Base-by-base conservation (phyloP, 2,797 vertebrate species). In the Vespertilio murinus region DNA sequence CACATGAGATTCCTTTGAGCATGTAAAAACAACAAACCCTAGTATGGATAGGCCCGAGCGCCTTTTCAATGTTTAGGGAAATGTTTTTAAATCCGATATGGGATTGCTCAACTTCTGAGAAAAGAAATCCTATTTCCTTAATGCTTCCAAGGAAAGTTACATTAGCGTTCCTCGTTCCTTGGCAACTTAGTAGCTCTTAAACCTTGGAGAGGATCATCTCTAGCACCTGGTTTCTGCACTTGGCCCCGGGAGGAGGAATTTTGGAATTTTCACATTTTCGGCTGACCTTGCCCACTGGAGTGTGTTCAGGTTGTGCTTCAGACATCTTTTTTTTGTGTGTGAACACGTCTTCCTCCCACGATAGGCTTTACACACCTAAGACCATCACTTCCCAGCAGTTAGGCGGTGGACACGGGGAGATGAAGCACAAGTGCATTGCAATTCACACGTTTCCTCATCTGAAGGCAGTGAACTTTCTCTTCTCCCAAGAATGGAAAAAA, bases 231-330 rank as follows among this genome's bases (percentile, higher is more conserved):
- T 85, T 67, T 90, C 64, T 85, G 88, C 73, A 74, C 80, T 79
- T 80, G 80, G 83, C 61, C 91, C 87, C 95, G 38, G 14, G 75
- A 94, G 47, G 22, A 94, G 40, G 77, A 88, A 94, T 90, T 96
- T n/a, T n/a, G 42, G 42, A 10, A 42, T 42, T 42, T 8, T 85
- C 59, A 87, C 54, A 7, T 83, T 90, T 94, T 65, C 42, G 0
- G 80, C 65, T 81, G 93, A 92, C 91, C 64, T 80, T 94, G 81
- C 0, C 6, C 77, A 54, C 85, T 59, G 79, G 64, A 47, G 71
- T 95, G 96, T 97, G 96, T 95, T 96, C 61, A 59, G 88, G 95
- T 96, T 16, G 96, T 97, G 97, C 96, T 97, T 97, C 83, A 95
- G 88, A 97, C 97, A 6, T 77, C 25, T 13, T 61, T 28, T 59